These are phyloP conservation scores for Drosophila quadrilineata DNA, from an alignment of 1,140 invertebrate genomes.

Conservation along the genomic window DNA sequence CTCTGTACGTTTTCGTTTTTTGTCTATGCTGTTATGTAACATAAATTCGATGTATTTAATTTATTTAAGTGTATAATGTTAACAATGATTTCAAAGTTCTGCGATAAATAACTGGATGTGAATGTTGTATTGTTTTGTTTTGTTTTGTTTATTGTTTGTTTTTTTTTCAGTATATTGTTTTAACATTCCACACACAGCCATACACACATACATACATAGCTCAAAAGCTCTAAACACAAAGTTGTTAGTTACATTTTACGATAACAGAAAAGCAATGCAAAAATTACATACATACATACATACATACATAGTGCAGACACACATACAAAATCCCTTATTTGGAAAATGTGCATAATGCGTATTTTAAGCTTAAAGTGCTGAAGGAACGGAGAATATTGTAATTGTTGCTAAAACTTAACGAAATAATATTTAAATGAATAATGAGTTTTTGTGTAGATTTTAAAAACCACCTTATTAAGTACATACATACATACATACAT, in stretches of 20 bases:
- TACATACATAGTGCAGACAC: constrained; percentile 9
- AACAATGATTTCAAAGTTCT: too few species aligned
- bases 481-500: constrained; percentile 16
- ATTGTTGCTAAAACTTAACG: constrained; percentile 41
- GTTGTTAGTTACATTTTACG: constrained; percentile 35
- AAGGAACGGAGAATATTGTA: constrained; percentile 20
- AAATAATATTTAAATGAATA: not conserved
- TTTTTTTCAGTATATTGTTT: too few species aligned
- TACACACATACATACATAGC: constrained; percentile 4
- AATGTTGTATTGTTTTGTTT: not conserved
- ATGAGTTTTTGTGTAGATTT: constrained; percentile 56
- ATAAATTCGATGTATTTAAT: too few species aligned
- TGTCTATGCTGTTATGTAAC: too few species aligned
- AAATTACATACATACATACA: constrained; percentile 14
- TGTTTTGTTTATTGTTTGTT: not conserved
- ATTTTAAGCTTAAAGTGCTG: constrained; percentile 34
- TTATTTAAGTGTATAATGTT: too few species aligned
- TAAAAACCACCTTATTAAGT: constrained; percentile 23
- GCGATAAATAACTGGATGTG: too few species aligned
- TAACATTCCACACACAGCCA: constrained; percentile 10
- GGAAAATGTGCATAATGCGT: constrained; percentile 30
- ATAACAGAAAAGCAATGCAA: constrained; percentile 18
- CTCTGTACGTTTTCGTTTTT: too few species aligned
- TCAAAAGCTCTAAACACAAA: constrained; percentile 13
- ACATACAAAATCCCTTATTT: constrained; percentile 36